These are phyloP conservation scores for Nycticebus coucang DNA, from an alignment of 2,113 vertebrate genomes.

Conservation along the genomic window DNA sequence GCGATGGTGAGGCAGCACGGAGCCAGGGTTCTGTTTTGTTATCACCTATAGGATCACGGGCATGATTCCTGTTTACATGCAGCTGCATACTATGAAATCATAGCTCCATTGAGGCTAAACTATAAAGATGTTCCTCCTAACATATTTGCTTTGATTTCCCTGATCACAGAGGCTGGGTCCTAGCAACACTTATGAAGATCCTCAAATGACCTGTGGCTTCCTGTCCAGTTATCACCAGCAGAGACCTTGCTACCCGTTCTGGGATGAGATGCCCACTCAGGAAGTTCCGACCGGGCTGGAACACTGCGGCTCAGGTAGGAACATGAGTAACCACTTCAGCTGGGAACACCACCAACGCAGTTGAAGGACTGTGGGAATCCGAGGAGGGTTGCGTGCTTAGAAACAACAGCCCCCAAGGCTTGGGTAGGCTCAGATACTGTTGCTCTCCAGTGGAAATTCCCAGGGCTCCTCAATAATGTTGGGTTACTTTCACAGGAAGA, in stretches of 20 bases:
- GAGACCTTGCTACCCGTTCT: constrained; percentile 85
- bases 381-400: not conserved
- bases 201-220: constrained; percentile 86
- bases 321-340: not conserved
- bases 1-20: fast-evolving
- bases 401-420: not conserved
- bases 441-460: constrained; percentile 45
- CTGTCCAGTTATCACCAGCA: constrained; percentile 88
- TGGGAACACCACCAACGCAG: not conserved
- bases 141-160: not conserved
- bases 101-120: not conserved
- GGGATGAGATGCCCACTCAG: constrained; percentile 92
- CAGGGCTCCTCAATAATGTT: not conserved
- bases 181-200: constrained; percentile 84
- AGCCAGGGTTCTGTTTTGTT: not conserved
- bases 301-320: constrained; percentile 89
- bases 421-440: not conserved
- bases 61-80: not conserved
- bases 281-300: constrained; percentile 96
- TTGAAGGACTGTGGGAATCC: not conserved
- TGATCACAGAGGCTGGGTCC: constrained; percentile 88
- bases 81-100: not conserved
- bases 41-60: not conserved
- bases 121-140: not conserved
- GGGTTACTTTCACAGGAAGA: constrained; percentile 40